phyloP scores from a whole-genome alignment of 2,888 invertebrate genomes.

The Laspeyria flexula region DNA sequence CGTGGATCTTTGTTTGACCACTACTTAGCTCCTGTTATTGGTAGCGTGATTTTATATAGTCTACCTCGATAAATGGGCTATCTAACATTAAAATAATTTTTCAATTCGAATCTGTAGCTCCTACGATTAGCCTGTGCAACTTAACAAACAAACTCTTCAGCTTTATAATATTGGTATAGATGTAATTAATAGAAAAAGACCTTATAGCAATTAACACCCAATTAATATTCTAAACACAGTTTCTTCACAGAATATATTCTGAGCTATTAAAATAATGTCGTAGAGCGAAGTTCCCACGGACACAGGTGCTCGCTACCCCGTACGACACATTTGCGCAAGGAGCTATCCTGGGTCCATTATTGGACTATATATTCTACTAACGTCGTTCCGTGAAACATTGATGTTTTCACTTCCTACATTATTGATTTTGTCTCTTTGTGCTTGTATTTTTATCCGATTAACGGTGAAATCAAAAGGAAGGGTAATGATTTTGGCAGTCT shows the following conservation, averaged over 20 bases:
- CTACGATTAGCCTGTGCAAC: too few relatives aligned
- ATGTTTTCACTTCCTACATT: constrained; percentile 35
- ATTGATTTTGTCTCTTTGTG: constrained; percentile 20
- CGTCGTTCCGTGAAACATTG: constrained; percentile 46
- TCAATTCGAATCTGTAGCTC: too few relatives aligned
- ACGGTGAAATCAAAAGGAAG: neutral
- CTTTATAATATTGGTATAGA: too few relatives aligned
- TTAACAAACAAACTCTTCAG: too few relatives aligned
- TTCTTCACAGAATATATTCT: neutral
- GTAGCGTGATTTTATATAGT: too few relatives aligned
- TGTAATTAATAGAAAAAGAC: too few relatives aligned
- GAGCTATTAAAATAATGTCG: neutral
- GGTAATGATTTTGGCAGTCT: neutral
- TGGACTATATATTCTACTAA: constrained; percentile 42
- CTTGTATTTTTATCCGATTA: too few relatives aligned
- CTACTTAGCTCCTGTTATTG: too few relatives aligned
- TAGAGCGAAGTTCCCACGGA: constrained; percentile 39
- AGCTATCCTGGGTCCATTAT: constrained; percentile 29
- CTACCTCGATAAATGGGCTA: too few relatives aligned
- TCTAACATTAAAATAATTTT: too few relatives aligned
- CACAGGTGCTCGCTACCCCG: constrained; percentile 47
- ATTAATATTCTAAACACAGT: neutral
- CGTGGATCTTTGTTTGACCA: too few relatives aligned
- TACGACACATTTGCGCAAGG: constrained; percentile 39
- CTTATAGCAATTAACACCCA: neutral